Percentiles rank a stretch among this genome's conserved stretches.
Evolutionary conservation across 1,140 invertebrate species (phyloP).

Genomic region (Zaprionus lachaisei): DNA sequence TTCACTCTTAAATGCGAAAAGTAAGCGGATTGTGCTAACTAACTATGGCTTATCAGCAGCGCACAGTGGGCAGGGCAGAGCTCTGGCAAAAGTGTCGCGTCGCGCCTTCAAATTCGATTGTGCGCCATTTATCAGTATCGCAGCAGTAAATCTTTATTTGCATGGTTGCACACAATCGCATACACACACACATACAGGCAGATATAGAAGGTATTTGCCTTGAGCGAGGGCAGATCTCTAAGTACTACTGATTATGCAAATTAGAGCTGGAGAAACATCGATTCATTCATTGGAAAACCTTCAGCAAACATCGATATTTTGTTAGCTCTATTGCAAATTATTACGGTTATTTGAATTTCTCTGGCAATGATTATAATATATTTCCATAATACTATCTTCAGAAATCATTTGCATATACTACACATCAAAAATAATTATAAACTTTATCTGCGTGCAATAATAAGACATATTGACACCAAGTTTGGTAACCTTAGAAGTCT

Average conservation of each 20-base stretch:
- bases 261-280: too few relatives aligned
- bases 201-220: neutral
- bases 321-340: too few relatives aligned
- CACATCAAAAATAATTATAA: too few relatives aligned
- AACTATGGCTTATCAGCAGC: constrained; percentile 37
- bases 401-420: too few relatives aligned
- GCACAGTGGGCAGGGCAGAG: neutral
- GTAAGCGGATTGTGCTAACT: constrained; percentile 21
- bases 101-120: constrained; percentile 40
- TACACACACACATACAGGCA: neutral
- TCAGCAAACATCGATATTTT: too few relatives aligned
- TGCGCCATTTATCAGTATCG: constrained; percentile 44
- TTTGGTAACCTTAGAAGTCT: too few relatives aligned
- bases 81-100: constrained; percentile 17
- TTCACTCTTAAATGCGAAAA: neutral
- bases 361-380: too few relatives aligned
- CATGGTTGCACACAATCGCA: neutral
- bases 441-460: too few relatives aligned
- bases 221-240: neutral
- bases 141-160: constrained; percentile 39
- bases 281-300: too few relatives aligned
- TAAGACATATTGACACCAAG: too few relatives aligned
- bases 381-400: too few relatives aligned
- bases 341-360: too few relatives aligned
- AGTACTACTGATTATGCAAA: neutral